These are phyloP conservation scores for Syrrhaptes paradoxus DNA, from an alignment of 2,113 vertebrate genomes.

Conservation along the genomic window DNA sequence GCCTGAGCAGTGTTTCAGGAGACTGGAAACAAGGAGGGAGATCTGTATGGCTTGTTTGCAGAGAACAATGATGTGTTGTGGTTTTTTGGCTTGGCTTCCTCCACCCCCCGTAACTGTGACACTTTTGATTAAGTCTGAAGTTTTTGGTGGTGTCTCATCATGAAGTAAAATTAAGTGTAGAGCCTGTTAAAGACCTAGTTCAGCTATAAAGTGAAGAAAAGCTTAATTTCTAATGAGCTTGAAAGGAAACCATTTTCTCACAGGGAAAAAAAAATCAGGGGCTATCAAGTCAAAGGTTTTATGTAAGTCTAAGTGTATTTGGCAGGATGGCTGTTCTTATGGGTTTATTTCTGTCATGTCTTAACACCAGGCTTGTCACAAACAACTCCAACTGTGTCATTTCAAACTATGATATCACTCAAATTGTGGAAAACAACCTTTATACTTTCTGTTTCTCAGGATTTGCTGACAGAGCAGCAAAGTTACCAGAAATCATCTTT, in stretches of 20 bases:
- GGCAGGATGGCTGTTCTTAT: conserved; percentile 44
- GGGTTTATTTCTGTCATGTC: conserved; percentile 50
- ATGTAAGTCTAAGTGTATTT: conserved; percentile 31
- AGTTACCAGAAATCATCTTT: not conserved
- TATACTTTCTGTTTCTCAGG: not conserved
- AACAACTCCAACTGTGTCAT: not conserved
- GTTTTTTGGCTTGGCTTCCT: not conserved
- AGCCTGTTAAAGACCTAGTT: conserved; percentile 2
- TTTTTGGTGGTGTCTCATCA: not conserved
- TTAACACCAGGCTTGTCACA: conserved; percentile 42
- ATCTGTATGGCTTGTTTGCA: not conserved
- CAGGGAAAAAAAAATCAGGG: not conserved
- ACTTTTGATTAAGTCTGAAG: not conserved
- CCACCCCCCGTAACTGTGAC: not conserved
- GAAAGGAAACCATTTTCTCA: conserved; percentile 24
- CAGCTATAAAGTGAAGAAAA: conserved; percentile 40
- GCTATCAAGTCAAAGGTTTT: conserved; percentile 50
- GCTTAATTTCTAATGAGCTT: conserved; percentile 48
- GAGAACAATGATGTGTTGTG: not conserved
- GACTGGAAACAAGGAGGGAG: not conserved
- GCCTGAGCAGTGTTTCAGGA: not conserved
- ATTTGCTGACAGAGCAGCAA: conserved; percentile 25
- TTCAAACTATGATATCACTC: conserved; percentile 44
- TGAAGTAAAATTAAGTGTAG: not conserved
- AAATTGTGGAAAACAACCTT: conserved; percentile 21